phyloP scores from a whole-genome alignment of 2,888 invertebrate species.

The Pogonocherus hispidulus region DNA sequence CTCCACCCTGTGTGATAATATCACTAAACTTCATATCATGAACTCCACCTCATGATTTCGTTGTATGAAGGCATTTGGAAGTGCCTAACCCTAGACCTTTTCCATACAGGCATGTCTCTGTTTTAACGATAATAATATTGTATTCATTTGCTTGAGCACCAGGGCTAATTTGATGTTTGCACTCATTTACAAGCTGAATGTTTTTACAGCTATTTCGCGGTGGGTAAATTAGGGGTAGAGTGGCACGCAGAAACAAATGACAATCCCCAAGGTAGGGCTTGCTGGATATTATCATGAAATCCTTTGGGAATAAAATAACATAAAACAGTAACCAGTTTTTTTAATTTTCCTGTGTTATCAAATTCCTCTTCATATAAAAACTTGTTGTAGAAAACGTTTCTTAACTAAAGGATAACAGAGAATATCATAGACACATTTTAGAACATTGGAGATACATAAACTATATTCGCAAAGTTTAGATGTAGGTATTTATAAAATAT shows the following conservation, averaged over 20 bases:
- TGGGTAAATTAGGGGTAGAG: background rate
- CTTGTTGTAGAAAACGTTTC: too few species aligned
- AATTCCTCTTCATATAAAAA: too few species aligned
- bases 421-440: too few species aligned
- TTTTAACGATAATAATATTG: slow-evolving; percentile 1
- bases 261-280: background rate
- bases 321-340: background rate
- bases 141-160: background rate
- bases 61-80: background rate
- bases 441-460: too few species aligned
- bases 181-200: slow-evolving; percentile 1
- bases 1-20: too few species aligned
- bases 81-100: background rate
- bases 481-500: too few species aligned
- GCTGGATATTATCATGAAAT: too few species aligned
- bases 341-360: too few species aligned
- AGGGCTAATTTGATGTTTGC: background rate
- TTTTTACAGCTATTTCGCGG: background rate
- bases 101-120: background rate
- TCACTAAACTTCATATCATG: too few species aligned
- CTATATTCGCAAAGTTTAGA: too few species aligned
- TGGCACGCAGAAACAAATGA: background rate
- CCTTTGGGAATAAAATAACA: too few species aligned
- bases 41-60: background rate
- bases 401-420: too few species aligned